A percentile compares a stretch with the other conserved stretches of the same genome.
phyloP scores from a whole-genome alignment of 2,797 vertebrate species.

The Hirundo rustica region DNA sequence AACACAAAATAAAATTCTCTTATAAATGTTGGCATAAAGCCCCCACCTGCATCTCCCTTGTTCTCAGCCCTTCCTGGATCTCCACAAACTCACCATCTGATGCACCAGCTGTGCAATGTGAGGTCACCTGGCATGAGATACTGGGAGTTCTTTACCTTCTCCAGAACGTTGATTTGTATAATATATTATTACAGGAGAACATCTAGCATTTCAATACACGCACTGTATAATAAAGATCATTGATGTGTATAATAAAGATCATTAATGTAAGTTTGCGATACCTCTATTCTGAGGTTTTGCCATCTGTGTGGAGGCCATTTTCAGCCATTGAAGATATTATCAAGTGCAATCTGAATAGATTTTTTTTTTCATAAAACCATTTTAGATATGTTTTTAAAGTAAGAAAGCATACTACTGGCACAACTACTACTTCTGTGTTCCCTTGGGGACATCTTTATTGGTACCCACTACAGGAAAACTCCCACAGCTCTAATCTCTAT shows the following conservation, averaged over 20 bases:
- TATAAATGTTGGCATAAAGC: neutral
- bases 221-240: neutral
- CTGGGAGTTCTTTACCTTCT: neutral
- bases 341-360: neutral
- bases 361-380: neutral
- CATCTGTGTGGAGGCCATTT: neutral
- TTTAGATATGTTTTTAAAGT: neutral
- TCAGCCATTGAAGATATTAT: neutral
- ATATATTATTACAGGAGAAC: neutral
- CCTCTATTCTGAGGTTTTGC: neutral
- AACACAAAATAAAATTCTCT: neutral
- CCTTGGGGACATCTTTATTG: neutral
- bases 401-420: neutral
- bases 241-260: neutral
- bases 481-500: neutral
- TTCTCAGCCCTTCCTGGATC: neutral
- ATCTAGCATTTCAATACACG: neutral
- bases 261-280: neutral
- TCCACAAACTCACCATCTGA: neutral
- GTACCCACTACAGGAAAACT: rapidly evolving
- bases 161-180: neutral
- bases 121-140: neutral
- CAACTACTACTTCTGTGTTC: neutral
- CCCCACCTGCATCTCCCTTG: neutral
- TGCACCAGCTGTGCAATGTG: neutral